phyloP scores from a whole-genome alignment of 2,113 vertebrate species.

The Aptenodytes forsteri region DNA sequence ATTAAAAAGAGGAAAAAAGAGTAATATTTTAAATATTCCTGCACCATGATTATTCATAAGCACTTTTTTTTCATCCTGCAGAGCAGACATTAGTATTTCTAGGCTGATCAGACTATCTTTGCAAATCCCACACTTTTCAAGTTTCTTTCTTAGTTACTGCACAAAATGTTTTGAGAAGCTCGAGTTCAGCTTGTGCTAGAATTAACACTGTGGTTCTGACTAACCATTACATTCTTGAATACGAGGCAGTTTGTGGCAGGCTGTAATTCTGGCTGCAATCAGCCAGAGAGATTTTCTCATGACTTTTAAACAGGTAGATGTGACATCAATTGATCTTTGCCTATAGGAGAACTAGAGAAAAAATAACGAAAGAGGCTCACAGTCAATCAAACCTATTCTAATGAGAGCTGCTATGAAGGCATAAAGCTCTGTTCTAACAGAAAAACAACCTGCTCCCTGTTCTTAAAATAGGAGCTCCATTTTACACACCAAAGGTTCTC shows the following conservation, averaged over 20 bases:
- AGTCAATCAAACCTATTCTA: conserved; percentile 11
- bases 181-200: neutral
- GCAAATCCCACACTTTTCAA: neutral
- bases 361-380: neutral
- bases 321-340: conserved; percentile 37
- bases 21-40: neutral
- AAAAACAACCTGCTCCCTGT: neutral
- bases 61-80: neutral
- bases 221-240: neutral
- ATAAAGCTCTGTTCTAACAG: neutral
- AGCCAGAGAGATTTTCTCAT: conserved; percentile 21
- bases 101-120: neutral
- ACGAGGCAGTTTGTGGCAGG: neutral
- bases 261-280: conserved; percentile 35
- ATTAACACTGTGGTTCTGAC: neutral
- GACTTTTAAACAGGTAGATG: conserved; percentile 43
- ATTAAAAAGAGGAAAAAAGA: neutral
- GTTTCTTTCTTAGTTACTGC: neutral
- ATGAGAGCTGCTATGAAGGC: neutral
- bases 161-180: neutral
- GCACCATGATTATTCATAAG: neutral
- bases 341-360: conserved; percentile 22
- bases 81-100: neutral
- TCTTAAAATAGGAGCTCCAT: neutral
- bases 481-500: neutral